Evolutionary conservation across 2,888 invertebrate genomes (phyloP), one percentile per base, ranked within the genome.

Genomic region (Ceriagrion tenellum): DNA sequence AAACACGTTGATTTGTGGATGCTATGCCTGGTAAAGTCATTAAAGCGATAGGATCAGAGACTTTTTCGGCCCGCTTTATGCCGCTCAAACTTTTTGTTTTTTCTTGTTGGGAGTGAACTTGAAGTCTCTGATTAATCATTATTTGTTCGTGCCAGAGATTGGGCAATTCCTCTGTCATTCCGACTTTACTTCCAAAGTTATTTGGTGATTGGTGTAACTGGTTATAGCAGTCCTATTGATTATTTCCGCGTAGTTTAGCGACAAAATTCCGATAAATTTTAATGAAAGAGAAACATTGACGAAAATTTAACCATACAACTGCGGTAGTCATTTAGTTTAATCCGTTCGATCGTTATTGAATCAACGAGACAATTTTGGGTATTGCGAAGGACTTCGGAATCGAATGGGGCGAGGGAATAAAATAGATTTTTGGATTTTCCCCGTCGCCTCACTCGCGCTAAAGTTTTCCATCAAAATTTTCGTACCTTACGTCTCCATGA

Each of bases 401-500:
- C 81, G 35, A 16, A 1, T 18, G 35, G 59, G 35, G 35, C 23
- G 59, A 55, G 26, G 93, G 40, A 63, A 93, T 63, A 26, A 35
- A 30, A 40, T 59, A 55, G 93, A 74, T 40, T 69, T 63, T 55
- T 93, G 40, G 47, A 47, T 55, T 47, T 59, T 59, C 59, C n/a
- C 93, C 69, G 93, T 93, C 69, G 69, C 74, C 55, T 40, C 91
- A 47, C 63, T 91, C 30, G 69, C 93, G 93, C 93, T 40, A 93
- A 93, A 93, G 47, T 93, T 93, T 93, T 93, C 74, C 69, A 69
- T 74, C 69, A 93, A 93, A 93, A 93, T 93, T 69, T 47, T 74
- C 69, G 69, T 47, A 47, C 55, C 93, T 93, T 47, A 93, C 63
- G 93, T 74, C 93, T 35, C 69, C 93, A 93, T 93, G 93, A 93